Evolutionary conservation across 2,113 vertebrate species (phyloP).

Genomic region (Scatophagus argus): DNA sequence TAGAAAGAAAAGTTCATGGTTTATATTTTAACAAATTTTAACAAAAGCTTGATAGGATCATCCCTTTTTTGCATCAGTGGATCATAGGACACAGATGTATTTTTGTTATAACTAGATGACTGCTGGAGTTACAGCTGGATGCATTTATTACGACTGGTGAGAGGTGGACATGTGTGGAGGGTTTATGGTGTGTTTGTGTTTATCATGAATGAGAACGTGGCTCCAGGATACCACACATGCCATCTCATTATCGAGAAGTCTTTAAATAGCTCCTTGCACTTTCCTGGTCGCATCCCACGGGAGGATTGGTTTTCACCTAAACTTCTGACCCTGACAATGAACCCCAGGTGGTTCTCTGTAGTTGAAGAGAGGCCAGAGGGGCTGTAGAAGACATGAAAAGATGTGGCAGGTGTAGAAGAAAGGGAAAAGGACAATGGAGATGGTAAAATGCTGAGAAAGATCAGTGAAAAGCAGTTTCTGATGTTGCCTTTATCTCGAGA

Average conservation of each 20-base stretch:
- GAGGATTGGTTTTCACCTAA: conserved; percentile 67
- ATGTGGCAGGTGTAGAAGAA: neutral
- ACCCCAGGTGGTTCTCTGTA: conserved; percentile 39
- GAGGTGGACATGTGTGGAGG: neutral
- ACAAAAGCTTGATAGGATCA: neutral
- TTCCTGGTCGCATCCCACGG: conserved; percentile 39
- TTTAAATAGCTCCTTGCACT: conserved; percentile 75
- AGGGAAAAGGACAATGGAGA: neutral
- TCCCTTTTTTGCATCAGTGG: neutral
- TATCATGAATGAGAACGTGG: conserved; percentile 40
- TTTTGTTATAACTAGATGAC: neutral
- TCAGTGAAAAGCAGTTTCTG: neutral
- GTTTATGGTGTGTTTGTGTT: conserved; percentile 34
- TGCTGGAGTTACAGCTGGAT: conserved; percentile 7
- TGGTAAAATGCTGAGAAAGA: neutral
- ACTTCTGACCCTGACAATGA: conserved; percentile 67
- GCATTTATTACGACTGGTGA: conserved; percentile 22
- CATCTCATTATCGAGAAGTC: conserved; percentile 68
- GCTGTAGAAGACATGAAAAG: neutral
- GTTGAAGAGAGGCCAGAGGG: neutral
- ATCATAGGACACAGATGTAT: neutral
- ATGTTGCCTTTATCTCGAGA: neutral
- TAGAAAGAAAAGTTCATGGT: neutral
- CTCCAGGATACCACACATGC: conserved; percentile 59
- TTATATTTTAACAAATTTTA: neutral